Percentiles rank a stretch among this genome's conserved stretches.
These are phyloP conservation scores for Loris lydekkerianus DNA, from an alignment of 2,797 vertebrate species.

Conservation along the genomic window DNA sequence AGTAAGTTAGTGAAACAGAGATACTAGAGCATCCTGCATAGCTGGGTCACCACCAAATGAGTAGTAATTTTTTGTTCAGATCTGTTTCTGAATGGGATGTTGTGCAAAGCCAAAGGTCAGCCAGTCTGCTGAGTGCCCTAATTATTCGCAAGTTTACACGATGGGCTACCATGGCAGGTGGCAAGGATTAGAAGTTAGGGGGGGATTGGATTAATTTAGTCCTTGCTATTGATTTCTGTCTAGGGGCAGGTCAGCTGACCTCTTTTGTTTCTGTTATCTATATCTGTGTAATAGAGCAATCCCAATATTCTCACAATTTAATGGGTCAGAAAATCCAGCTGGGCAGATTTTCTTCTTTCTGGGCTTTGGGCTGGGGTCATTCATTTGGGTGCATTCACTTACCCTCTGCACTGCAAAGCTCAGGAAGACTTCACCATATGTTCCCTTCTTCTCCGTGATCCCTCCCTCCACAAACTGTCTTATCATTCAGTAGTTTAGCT, in stretches of 20 bases:
- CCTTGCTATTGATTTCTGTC: neutral
- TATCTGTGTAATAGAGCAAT: slow-evolving; percentile 32
- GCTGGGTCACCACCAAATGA: neutral
- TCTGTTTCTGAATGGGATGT: slow-evolving; percentile 6
- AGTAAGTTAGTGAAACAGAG: slow-evolving; percentile 3
- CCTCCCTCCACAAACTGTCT: neutral
- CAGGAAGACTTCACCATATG: neutral
- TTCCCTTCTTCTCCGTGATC: neutral
- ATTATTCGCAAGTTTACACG: neutral
- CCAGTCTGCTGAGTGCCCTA: neutral
- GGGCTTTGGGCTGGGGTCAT: neutral
- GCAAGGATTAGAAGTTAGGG: neutral
- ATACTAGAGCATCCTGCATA: neutral
- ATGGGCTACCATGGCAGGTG: neutral
- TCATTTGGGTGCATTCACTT: neutral
- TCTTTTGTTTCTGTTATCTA: neutral
- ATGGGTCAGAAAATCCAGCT: neutral
- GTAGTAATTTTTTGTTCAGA: neutral
- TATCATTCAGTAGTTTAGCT: neutral
- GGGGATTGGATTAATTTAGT: slow-evolving; percentile 13
- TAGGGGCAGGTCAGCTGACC: neutral
- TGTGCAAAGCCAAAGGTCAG: neutral
- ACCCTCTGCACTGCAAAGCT: neutral
- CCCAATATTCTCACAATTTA: neutral
- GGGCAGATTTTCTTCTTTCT: slow-evolving; percentile 48